Evolutionary conservation across 2,113 vertebrate genomes (phyloP), one percentile per base, ranked within the genome.

Genomic region (Sorex fumeus): DNA sequence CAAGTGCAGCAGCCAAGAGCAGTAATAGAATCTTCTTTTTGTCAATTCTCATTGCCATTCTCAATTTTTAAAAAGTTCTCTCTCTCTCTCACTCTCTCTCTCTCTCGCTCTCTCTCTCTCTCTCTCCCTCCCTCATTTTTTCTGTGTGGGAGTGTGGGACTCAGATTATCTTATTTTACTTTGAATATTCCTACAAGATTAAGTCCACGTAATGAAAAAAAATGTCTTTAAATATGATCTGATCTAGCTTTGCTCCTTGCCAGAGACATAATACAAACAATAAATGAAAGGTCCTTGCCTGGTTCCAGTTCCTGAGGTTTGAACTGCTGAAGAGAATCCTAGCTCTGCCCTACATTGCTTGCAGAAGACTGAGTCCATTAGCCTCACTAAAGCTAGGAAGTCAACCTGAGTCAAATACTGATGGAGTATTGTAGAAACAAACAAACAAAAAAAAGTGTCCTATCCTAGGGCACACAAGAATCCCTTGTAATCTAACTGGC

Each of bases 1-100:
- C 19, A 86, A 30, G 84, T 23, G 19, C 79, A 23, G 27, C 40
- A 84, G 76, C 76, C 87, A 89, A 95, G 84, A 93, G 53, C n/a
- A 62, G 80, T 78, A 88, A 87, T 19, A 76, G 45, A 87, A 90
- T 86, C 79, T 87, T 76, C 87, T 81, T 89, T 30, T 69, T 60
- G 57, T 60, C 57, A 60, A 13, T 34, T 84, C 67, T 62, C 77
- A 70, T 16, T 83, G 84, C 57, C 86, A 72, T 72, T 72, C 32
- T 36, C n/a, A 69, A 69, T 7, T 30, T n/a, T 60, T 60, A 19
- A 69, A 32, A 32, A 32, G 6, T 7, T 13, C 47, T 50, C 13
- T 13, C 47, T 40, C 27, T 15, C 11, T 18, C 1, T 18, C 3
- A 11, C 7, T 67, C 2, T n/a, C 2, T 60, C 15, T 69, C 36